phyloP scores from a whole-genome alignment of 1,140 invertebrate species.

The Potamilus streckersoni region DNA sequence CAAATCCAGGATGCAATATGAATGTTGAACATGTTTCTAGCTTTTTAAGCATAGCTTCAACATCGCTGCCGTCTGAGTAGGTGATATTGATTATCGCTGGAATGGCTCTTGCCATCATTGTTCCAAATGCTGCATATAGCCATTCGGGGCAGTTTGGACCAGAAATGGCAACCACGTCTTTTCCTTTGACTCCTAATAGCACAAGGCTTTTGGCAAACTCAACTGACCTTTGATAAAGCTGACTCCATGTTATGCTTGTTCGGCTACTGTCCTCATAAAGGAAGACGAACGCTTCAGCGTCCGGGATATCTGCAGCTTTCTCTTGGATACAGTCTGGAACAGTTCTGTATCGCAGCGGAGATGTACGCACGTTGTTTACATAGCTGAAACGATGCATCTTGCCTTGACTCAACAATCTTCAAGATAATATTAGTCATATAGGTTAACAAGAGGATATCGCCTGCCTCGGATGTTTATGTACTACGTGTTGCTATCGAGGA shows the following conservation, averaged over 20 bases:
- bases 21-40: constrained; percentile 5
- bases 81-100: constrained; percentile 4
- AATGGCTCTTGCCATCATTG: constrained; percentile 14
- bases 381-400: too few species aligned
- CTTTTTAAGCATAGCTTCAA: constrained; percentile 14
- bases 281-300: constrained; percentile 7
- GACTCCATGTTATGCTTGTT: constrained; percentile 1
- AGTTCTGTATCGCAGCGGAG: neutral
- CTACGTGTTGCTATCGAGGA: too few species aligned
- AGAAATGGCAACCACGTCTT: constrained; percentile 10
- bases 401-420: too few species aligned
- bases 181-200: neutral
- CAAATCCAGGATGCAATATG: constrained; percentile 9
- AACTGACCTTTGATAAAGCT: constrained; percentile 6
- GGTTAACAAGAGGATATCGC: too few species aligned
- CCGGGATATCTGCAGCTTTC: neutral
- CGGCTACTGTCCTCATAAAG: neutral
- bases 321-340: constrained; percentile 8
- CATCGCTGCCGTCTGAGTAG: constrained; percentile 7
- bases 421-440: too few species aligned
- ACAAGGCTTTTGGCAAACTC: neutral
- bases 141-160: constrained; percentile 17
- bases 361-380: too few species aligned
- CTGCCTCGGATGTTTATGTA: too few species aligned
- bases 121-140: constrained; percentile 10